phyloP scores from a whole-genome alignment of 1,140 invertebrate species.

The Cotesia typhae region DNA sequence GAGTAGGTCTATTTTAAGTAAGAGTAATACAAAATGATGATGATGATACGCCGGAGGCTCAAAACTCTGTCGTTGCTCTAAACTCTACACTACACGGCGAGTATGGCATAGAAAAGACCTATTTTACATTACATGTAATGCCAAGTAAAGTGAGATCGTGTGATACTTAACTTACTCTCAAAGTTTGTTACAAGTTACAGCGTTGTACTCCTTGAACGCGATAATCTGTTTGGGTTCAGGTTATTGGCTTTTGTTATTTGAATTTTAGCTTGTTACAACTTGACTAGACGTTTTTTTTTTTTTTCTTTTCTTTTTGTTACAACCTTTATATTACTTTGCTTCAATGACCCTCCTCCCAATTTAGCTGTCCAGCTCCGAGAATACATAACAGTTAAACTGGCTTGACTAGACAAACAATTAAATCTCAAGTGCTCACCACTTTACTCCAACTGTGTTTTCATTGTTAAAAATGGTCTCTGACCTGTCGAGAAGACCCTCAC shows the following conservation, averaged over 20 bases:
- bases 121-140: neutral
- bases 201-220: neutral
- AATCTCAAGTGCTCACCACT: no score
- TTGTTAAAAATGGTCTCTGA: no score
- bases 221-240: neutral
- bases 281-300: neutral
- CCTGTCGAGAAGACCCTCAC: no score
- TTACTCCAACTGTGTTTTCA: no score
- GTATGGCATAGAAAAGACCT: constrained; percentile 16
- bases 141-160: constrained; percentile 1
- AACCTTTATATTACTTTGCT: no score
- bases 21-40: neutral
- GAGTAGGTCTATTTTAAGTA: constrained; percentile 14
- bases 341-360: no score
- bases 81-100: neutral
- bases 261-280: no score
- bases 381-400: no score
- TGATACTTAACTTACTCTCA: neutral
- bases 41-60: neutral
- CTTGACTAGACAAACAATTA: no score
- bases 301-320: neutral
- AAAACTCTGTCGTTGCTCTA: neutral
- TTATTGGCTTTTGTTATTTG: no score
- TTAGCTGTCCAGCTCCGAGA: no score
- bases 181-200: constrained; percentile 8